These are phyloP conservation scores for Orbicella faveolata DNA, from an alignment of 64 coral and sea anemone species.

Conservation along the genomic window DNA sequence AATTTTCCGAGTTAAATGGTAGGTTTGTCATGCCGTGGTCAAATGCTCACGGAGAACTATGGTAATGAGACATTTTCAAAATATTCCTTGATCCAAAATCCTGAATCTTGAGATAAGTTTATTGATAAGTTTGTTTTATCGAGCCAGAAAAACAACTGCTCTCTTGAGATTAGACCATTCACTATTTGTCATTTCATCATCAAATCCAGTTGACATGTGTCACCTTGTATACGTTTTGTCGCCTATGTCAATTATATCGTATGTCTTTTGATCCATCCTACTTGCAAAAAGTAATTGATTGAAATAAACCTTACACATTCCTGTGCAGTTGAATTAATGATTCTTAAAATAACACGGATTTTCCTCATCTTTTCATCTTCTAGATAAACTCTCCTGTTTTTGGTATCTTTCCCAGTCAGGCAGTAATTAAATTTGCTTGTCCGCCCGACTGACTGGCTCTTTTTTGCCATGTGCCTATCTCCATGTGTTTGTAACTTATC, in stretches of 20 bases:
- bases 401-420: background rate
- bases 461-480: background rate
- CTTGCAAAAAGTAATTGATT: background rate
- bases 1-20: background rate
- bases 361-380: background rate
- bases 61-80: background rate
- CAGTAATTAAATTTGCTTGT: background rate
- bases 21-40: too few species aligned
- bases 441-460: constrained; percentile 6
- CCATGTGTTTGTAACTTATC: background rate
- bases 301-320: background rate
- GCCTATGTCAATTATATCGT: background rate
- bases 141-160: constrained; percentile 12
- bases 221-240: background rate
- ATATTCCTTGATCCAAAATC: background rate
- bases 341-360: constrained; percentile 11
- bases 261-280: background rate
- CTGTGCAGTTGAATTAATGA: background rate
- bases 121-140: constrained; percentile 30
- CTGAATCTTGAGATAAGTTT: background rate
- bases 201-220: background rate
- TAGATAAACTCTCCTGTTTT: background rate
- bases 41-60: background rate
- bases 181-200: constrained; percentile 5
- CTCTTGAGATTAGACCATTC: background rate